Evolutionary conservation across 92 coral and sea anemone species (phyloP).

Genomic region (Paramuricea clavata): DNA sequence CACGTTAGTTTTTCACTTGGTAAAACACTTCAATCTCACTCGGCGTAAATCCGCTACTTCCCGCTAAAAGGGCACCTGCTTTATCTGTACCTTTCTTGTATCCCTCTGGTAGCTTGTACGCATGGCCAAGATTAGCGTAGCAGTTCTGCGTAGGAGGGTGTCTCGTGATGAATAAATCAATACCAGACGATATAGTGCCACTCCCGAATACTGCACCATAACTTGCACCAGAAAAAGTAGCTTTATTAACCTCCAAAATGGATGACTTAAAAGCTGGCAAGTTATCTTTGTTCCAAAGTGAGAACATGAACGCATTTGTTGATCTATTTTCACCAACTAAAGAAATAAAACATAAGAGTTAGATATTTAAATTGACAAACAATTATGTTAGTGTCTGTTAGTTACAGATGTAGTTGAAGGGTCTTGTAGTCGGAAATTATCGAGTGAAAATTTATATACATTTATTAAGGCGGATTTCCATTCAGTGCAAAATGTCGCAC

Average conservation of each 20-base stretch:
- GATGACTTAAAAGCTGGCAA: neutral
- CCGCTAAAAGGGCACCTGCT: neutral
- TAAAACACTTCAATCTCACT: conserved; percentile 19
- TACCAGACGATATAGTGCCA: neutral
- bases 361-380: neutral
- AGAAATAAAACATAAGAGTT: neutral
- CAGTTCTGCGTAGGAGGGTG: neutral
- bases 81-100: neutral
- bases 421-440: neutral
- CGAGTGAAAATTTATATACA: too few relatives aligned
- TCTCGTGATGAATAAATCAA: neutral
- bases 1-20: neutral
- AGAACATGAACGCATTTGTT: neutral
- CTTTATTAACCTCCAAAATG: neutral
- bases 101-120: neutral
- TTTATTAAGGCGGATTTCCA: too few relatives aligned
- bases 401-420: neutral
- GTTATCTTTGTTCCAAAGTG: conserved; percentile 15
- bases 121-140: neutral
- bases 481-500: too few relatives aligned
- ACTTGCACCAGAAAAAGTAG: neutral
- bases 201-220: conserved; percentile 5
- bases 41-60: neutral
- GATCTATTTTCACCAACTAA: neutral
- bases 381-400: too few relatives aligned